Evolutionary conservation across 2,888 invertebrate genomes (phyloP).

Genomic region (Agrotis exclamationis): DNA sequence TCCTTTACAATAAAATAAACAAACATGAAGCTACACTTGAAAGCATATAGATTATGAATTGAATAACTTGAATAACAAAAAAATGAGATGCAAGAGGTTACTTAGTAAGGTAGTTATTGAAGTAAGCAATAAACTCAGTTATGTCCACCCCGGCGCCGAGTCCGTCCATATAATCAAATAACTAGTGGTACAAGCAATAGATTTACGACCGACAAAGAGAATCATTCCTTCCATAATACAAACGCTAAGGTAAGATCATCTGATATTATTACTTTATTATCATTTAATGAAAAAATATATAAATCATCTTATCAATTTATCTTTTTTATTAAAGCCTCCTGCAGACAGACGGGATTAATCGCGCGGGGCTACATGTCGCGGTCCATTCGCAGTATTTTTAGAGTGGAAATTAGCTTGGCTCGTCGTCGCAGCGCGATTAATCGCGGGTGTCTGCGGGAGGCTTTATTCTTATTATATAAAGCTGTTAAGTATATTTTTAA

Average conservation of each 20-base stretch:
- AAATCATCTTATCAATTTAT: neutral
- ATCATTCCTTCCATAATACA: slow-evolving; percentile 67
- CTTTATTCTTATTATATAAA: too few relatives aligned
- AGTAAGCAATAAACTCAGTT: slow-evolving; percentile 81
- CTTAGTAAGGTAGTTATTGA: slow-evolving; percentile 71
- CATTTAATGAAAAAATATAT: slow-evolving; percentile 4
- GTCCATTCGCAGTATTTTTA: too few relatives aligned
- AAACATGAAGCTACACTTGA: neutral
- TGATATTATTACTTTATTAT: slow-evolving; percentile 40
- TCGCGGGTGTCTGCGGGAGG: too few relatives aligned
- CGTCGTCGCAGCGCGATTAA: too few relatives aligned
- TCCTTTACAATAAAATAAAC: neutral
- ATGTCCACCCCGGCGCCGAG: slow-evolving; percentile 76
- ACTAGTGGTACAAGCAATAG: slow-evolving; percentile 76
- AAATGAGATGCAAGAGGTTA: slow-evolving; percentile 63
- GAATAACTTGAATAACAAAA: slow-evolving; percentile 63
- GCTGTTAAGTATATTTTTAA: too few relatives aligned
- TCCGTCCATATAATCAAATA: slow-evolving; percentile 81
- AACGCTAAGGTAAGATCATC: slow-evolving; percentile 53
- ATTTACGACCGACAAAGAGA: slow-evolving; percentile 78
- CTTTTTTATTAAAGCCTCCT: too few relatives aligned
- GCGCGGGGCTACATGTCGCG: too few relatives aligned
- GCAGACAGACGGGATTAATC: too few relatives aligned
- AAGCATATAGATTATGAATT: slow-evolving; percentile 50
- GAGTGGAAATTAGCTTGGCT: too few relatives aligned